phyloP scores from a whole-genome alignment of 2,888 invertebrate species.

The Corythucha ciliata region DNA sequence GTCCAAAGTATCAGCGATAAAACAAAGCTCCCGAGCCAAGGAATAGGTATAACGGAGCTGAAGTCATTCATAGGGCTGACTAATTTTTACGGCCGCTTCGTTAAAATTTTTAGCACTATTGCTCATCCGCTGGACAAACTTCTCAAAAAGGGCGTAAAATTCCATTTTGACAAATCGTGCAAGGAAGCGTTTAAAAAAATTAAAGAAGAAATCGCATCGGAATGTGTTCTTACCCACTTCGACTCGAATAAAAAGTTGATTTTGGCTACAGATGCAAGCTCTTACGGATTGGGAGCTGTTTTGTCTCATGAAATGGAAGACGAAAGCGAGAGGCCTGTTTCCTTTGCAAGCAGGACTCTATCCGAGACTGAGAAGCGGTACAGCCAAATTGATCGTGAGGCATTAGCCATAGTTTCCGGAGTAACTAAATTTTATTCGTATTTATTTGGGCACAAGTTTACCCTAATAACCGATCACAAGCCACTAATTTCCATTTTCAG shows the following conservation, averaged over 20 bases:
- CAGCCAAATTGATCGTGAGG: not conserved
- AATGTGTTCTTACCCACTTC: constrained; percentile 19
- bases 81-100: constrained; percentile 38
- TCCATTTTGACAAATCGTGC: constrained; percentile 4
- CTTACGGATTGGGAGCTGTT: not conserved
- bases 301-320: constrained; percentile 13
- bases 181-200: constrained; percentile 14
- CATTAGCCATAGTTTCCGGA: not conserved
- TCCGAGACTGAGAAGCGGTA: no score
- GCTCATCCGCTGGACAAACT: not conserved
- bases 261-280: constrained; percentile 9
- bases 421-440: no score
- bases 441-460: no score
- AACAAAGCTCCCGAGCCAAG: constrained; percentile 25
- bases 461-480: not conserved
- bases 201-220: constrained; percentile 21
- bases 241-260: constrained; percentile 12
- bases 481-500: no score
- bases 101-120: not conserved
- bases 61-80: constrained; percentile 39
- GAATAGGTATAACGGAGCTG: constrained; percentile 15
- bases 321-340: not conserved
- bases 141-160: not conserved
- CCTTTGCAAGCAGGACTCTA: not conserved
- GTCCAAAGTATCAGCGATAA: constrained; percentile 18